Percentiles rank a stretch among this genome's conserved stretches.
Conservation (phyloP, 2,888 invertebrate species). For the Athalia circularis region DNA sequence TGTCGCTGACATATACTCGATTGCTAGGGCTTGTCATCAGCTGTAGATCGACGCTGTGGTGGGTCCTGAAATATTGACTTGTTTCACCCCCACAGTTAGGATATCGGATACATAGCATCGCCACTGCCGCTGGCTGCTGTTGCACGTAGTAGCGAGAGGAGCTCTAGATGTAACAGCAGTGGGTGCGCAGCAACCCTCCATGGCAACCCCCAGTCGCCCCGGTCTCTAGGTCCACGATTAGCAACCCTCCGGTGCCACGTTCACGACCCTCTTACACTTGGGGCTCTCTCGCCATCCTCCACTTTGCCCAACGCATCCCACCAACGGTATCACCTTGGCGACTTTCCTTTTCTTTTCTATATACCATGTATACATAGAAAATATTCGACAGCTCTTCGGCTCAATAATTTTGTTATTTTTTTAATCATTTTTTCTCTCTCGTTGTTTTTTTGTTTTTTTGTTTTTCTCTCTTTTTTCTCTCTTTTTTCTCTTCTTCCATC, state of each 20-base stretch:
- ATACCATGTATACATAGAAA: neutral
- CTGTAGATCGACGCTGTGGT: conserved; percentile 41
- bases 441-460: too few relatives aligned
- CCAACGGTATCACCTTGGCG: conserved; percentile 50
- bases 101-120: neutral
- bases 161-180: conserved; percentile 55
- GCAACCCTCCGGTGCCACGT: conserved; percentile 67
- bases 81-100: conserved; percentile 47
- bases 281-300: conserved; percentile 49
- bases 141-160: conserved; percentile 47
- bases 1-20: conserved; percentile 1
- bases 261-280: conserved; percentile 53
- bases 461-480: conserved; percentile 14
- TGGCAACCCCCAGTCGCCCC: conserved; percentile 62
- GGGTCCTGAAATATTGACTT: conserved; percentile 39
- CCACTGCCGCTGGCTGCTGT: too few relatives aligned
- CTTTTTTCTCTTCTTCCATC: conserved; percentile 21
- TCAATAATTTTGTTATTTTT: neutral
- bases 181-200: conserved; percentile 65
- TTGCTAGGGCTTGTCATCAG: conserved; percentile 40
- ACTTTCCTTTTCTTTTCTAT: conserved; percentile 1
- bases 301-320: conserved; percentile 50
- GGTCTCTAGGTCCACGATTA: conserved; percentile 65
- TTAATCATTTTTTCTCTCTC: conserved; percentile 44
- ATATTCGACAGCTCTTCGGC: conserved; percentile 41